Evolutionary conservation across 1,140 invertebrate species (phyloP).

Genomic region (Mizuhopecten yessoensis): DNA sequence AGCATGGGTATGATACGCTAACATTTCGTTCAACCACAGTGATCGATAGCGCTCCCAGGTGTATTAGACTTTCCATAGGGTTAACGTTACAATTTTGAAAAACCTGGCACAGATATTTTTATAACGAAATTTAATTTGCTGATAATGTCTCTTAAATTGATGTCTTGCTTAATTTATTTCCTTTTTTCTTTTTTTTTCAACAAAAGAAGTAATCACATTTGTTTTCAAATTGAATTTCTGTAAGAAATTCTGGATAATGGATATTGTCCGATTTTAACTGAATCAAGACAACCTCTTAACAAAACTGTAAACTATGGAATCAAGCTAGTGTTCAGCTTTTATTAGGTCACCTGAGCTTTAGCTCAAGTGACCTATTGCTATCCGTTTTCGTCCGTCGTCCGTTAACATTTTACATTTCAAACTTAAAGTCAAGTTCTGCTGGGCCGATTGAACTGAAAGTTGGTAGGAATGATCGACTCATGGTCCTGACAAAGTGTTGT

Average conservation of each 20-base stretch:
- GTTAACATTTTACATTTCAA: no score
- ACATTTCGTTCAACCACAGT: not conserved
- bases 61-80: not conserved
- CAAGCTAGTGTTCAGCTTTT: not conserved
- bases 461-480: no score
- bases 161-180: not conserved
- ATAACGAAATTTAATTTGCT: not conserved
- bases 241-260: not conserved
- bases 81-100: not conserved
- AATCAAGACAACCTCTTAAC: no score
- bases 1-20: slow-evolving; percentile 5
- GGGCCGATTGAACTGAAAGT: no score
- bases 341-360: no score
- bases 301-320: not conserved
- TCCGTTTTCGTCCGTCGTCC: no score
- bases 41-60: not conserved
- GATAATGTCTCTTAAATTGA: not conserved
- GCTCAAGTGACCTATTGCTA: no score
- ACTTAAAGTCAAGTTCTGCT: no score
- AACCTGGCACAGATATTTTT: not conserved
- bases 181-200: not conserved
- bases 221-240: not conserved
- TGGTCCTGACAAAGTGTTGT: no score
- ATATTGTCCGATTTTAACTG: not conserved
- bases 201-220: not conserved